Percentiles rank a stretch among this genome's conserved stretches.
Evolutionary conservation across 2,888 invertebrate species (phyloP).

Genomic region (Amphipyra berbera): DNA sequence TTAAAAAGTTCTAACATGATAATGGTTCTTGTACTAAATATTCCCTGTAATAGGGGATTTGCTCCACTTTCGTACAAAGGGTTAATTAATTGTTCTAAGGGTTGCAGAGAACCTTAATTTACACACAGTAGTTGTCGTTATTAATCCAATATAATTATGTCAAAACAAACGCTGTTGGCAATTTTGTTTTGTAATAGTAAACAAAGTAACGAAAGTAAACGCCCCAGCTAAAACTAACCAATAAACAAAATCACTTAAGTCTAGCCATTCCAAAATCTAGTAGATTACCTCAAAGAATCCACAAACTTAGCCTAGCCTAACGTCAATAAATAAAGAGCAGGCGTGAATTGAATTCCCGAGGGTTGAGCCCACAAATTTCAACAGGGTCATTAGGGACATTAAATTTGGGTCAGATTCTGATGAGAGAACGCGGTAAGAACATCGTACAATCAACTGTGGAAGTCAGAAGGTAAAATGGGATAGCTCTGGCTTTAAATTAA

Average conservation of each 20-base stretch:
- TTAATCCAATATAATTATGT: too few relatives aligned
- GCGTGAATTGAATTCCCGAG: conserved; percentile 54
- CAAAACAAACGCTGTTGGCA: too few relatives aligned
- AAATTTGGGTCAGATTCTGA: conserved; percentile 69
- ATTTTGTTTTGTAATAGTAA: too few relatives aligned
- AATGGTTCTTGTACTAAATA: too few relatives aligned
- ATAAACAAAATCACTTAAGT: not conserved
- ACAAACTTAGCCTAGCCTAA: conserved; percentile 52
- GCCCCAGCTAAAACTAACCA: not conserved
- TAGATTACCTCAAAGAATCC: conserved; percentile 51
- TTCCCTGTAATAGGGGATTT: too few relatives aligned
- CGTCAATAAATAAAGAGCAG: conserved; percentile 54
- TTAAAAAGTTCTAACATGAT: too few relatives aligned
- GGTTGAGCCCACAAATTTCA: conserved; percentile 47
- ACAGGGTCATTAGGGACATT: conserved; percentile 65
- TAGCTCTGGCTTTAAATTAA: conserved; percentile 47
- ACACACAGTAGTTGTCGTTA: too few relatives aligned
- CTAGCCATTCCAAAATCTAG: conserved; percentile 20
- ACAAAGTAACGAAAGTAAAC: not conserved
- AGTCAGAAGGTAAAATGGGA: conserved; percentile 47
- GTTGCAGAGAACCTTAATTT: too few relatives aligned
- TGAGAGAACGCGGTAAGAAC: conserved; percentile 53
- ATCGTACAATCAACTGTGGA: conserved; percentile 47
- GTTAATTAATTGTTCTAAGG: too few relatives aligned
- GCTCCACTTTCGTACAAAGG: too few relatives aligned